Evolutionary conservation across 2,113 vertebrate species (phyloP).

Genomic region (Semnornis frantzii): DNA sequence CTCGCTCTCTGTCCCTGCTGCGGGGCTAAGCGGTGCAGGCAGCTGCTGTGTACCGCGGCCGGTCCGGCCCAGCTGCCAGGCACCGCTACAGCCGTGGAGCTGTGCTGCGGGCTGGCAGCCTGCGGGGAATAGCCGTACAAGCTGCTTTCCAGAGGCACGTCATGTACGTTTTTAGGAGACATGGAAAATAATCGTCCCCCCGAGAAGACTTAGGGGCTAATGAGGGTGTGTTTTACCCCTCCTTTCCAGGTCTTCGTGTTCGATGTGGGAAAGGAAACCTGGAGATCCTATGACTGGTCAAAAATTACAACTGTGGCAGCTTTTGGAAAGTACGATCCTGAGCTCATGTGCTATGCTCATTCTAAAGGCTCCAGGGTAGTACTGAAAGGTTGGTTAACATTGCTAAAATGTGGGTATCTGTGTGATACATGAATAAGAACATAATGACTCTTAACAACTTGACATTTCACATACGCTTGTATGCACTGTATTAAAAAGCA

Average conservation of each 20-base stretch:
- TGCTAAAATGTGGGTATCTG: background rate
- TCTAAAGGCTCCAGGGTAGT: conserved; percentile 87
- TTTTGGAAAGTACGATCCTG: conserved; percentile 89
- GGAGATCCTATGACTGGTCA: conserved; percentile 93
- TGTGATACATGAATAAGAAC: rapidly evolving
- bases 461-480: background rate
- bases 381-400: conserved; percentile 84
- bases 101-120: background rate
- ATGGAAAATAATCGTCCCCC: rapidly evolving
- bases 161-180: rapidly evolving
- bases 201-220: background rate
- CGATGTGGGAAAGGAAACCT: conserved; percentile 85
- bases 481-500: background rate
- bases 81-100: background rate
- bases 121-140: rapidly evolving
- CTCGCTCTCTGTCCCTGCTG: background rate
- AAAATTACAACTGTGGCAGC: conserved; percentile 89
- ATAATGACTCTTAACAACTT: background rate
- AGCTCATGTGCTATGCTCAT: conserved; percentile 92
- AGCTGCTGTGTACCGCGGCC: background rate
- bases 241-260: conserved; percentile 88
- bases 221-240: background rate
- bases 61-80: background rate
- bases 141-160: background rate
- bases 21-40: background rate